phyloP scores from a whole-genome alignment of 2,888 invertebrate genomes.

The Phyto melanocephala region DNA sequence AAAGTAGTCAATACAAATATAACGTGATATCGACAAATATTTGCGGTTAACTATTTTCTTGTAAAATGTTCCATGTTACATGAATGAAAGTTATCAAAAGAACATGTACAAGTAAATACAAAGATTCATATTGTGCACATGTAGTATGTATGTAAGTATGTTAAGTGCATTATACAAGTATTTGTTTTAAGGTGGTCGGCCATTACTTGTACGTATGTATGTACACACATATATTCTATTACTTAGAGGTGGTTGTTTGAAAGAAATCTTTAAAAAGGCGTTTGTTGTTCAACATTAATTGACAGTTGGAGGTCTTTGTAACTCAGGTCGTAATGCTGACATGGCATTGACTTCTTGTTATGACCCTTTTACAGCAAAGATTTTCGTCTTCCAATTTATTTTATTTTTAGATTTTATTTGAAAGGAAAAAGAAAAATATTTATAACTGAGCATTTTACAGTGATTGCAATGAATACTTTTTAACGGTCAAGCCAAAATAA shows the following conservation, averaged over 20 bases:
- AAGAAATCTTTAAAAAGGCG: background rate
- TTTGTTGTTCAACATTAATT: conserved; percentile 23
- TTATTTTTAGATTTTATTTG: background rate
- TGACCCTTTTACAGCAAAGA: background rate
- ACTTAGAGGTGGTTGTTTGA: background rate
- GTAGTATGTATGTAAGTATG: background rate
- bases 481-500: too few species aligned
- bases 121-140: background rate
- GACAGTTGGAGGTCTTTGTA: background rate
- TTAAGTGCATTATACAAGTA: background rate
- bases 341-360: conserved; percentile 23
- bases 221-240: too few species aligned
- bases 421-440: too few species aligned
- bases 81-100: too few species aligned
- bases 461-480: too few species aligned
- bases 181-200: conserved; percentile 36
- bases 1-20: background rate
- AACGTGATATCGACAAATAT: conserved; percentile 27
- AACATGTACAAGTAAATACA: background rate
- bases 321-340: conserved; percentile 17
- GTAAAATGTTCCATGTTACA: background rate
- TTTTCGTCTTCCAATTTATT: background rate
- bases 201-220: background rate
- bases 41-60: conserved; percentile 10
- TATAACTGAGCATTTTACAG: too few species aligned